Base-by-base conservation (phyloP, 2,113 vertebrate species). In the Chionodraco myersi region DNA sequence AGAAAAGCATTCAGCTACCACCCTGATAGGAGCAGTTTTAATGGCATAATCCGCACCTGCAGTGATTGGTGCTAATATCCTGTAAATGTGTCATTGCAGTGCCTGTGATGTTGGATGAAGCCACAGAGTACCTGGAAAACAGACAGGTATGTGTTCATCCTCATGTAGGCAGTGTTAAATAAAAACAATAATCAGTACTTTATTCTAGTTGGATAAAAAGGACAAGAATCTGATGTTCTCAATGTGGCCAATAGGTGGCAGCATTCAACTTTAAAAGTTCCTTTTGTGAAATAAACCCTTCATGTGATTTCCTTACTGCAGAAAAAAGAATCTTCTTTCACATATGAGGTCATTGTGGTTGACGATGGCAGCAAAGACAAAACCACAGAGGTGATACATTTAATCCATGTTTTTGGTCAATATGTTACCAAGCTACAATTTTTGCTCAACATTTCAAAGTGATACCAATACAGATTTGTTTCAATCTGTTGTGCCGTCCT, bases 41-140 rank as follows among this genome's bases (percentile, higher is more conserved):
- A n/a, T 34, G 10, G 2, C 7, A 49, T 36, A n/a, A 12, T 67
- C 30, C 41, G 45, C 47, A 67, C 68, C 13, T 62, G 13, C 47
- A 59, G n/a, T 47, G 62, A 47, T 10, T 45, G 23, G 7, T 41
- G 16, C 49, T 61, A 26, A 76, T 11, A 11, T 30, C 1, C 6
- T 78, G 8, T 81, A 15, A 41, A 12, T 83, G 44, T 91, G 71
- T 70, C 21, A 12, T 88, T 94, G 21, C 89, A 99, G 98, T 99
- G 86, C 97, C 98, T 82, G 89, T 96, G 69, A 99, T 99, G 98
- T 94, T 99, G 96, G 96, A 98, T 86, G 98, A 99, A 95, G 95
- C 97, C 34, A 92, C 98, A 94, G 94, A 93, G 48, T 99, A 97
- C 90, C 92, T 99, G 78, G 97, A 99, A 88, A 96, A 95, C 72